These are phyloP conservation scores for Tholera decimalis DNA, from an alignment of 2,888 invertebrate genomes.

Conservation along the genomic window DNA sequence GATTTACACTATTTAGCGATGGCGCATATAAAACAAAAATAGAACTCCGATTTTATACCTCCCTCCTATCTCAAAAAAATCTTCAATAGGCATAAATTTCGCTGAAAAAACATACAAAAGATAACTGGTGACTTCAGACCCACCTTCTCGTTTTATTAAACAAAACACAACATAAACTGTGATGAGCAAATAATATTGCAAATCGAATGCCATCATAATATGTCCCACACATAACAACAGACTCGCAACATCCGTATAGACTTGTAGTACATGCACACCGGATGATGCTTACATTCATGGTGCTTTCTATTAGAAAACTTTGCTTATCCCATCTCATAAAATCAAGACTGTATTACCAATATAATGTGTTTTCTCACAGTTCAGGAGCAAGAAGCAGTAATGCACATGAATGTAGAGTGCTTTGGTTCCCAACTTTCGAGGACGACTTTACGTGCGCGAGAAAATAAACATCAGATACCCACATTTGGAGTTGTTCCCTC, in stretches of 20 bases:
- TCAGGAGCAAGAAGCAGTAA: constrained; percentile 17
- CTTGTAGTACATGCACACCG: not conserved
- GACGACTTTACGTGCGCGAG: constrained; percentile 1
- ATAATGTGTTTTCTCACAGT: constrained; percentile 2
- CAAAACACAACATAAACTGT: too few relatives aligned
- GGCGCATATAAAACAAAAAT: too few relatives aligned
- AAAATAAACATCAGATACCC: constrained; percentile 33
- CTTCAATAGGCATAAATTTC: too few relatives aligned
- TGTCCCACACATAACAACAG: constrained; percentile 7
- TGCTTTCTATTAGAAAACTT: constrained; percentile 8
- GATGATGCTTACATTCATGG: not conserved
- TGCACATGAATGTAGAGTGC: constrained; percentile 8
- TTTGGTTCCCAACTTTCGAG: constrained; percentile 20
- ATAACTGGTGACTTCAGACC: too few relatives aligned
- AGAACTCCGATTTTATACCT: too few relatives aligned
- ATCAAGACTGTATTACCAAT: constrained; percentile 11
- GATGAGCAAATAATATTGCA: not conserved
- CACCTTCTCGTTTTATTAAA: too few relatives aligned
- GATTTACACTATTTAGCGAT: too few relatives aligned
- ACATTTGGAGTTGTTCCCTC: constrained; percentile 16
- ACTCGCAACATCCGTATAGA: not conserved
- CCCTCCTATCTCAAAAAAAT: too few relatives aligned
- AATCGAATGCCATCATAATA: not conserved
- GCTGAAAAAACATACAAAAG: too few relatives aligned
- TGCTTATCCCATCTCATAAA: not conserved